These are phyloP conservation scores for Notodonta dromedarius DNA, from an alignment of 2,888 invertebrate species.

Conservation along the genomic window DNA sequence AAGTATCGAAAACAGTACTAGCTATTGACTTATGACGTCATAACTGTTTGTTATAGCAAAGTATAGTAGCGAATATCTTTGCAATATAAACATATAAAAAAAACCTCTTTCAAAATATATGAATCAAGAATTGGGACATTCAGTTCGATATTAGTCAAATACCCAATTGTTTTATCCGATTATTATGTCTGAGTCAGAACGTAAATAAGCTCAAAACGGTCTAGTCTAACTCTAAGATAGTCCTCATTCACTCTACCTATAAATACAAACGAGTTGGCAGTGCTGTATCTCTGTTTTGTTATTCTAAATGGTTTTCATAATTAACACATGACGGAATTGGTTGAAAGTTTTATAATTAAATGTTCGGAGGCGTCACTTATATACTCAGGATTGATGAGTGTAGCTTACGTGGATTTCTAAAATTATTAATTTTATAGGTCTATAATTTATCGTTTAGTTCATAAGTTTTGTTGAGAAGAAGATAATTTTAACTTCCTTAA, in stretches of 20 bases:
- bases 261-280: slow-evolving; percentile 73
- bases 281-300: slow-evolving; percentile 66
- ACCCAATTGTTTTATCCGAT: not conserved
- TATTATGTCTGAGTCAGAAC: slow-evolving; percentile 17
- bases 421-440: not conserved
- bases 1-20: too few relatives aligned
- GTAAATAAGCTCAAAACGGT: slow-evolving; percentile 25
- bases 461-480: not conserved
- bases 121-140: too few relatives aligned
- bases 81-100: too few relatives aligned
- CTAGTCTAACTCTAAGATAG: slow-evolving; percentile 30
- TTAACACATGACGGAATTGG: slow-evolving; percentile 39
- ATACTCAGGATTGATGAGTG: not conserved
- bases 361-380: not conserved
- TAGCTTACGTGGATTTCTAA: not conserved
- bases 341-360: not conserved
- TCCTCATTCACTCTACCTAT: slow-evolving; percentile 53
- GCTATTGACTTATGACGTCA: too few relatives aligned
- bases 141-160: too few relatives aligned
- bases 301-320: slow-evolving; percentile 29
- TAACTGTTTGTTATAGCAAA: too few relatives aligned
- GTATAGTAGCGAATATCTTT: too few relatives aligned
- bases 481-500: not conserved
- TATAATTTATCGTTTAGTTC: not conserved
- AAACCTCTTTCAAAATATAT: too few relatives aligned